Conservation (phyloP, 2,113 vertebrate genomes). For the Phaetusa simplex region DNA sequence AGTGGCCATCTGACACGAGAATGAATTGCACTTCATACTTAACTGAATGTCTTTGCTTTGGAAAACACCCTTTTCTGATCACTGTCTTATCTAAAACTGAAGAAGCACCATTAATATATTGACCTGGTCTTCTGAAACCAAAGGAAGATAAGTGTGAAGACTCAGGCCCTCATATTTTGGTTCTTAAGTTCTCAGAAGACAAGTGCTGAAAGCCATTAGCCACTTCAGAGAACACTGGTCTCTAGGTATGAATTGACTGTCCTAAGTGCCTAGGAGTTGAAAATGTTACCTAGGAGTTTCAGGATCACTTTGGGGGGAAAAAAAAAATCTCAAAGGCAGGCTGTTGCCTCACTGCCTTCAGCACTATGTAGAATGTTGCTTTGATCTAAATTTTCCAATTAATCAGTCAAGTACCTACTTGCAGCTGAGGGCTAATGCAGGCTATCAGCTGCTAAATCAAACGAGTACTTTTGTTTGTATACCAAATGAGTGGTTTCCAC, state of each 20-base stretch:
- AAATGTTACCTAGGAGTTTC: neutral
- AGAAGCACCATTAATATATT: neutral
- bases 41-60: neutral
- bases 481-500: neutral
- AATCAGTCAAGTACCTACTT: neutral
- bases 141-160: neutral
- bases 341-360: neutral
- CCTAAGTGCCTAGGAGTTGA: neutral
- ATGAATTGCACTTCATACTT: neutral
- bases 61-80: neutral
- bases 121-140: neutral
- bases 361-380: neutral
- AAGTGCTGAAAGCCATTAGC: neutral
- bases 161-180: neutral
- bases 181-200: neutral
- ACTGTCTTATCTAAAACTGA: neutral
- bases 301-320: neutral
- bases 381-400: neutral
- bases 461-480: neutral
- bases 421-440: neutral
- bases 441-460: neutral
- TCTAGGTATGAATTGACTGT: neutral
- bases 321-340: neutral
- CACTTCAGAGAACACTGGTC: neutral
- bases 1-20: fast-evolving